phyloP scores from a whole-genome alignment of 2,888 invertebrate species.

The Hirudinaria manillensis region DNA sequence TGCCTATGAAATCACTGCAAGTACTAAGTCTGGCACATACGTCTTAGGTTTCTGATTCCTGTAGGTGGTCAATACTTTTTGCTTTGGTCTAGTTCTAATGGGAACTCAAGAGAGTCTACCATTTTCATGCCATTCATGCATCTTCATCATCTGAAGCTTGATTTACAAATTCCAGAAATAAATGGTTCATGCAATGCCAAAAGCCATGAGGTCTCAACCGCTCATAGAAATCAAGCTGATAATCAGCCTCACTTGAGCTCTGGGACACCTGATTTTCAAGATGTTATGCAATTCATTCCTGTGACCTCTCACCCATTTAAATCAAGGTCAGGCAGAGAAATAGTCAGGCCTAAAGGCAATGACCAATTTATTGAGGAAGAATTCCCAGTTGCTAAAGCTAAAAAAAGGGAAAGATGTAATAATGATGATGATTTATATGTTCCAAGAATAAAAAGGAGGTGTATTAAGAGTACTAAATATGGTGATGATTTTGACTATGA shows the following conservation, averaged over 20 bases:
- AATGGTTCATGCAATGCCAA: neutral
- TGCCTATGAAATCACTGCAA: too few relatives aligned
- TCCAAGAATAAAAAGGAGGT: neutral
- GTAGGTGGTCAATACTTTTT: too few relatives aligned
- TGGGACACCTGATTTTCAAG: too few relatives aligned
- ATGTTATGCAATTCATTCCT: too few relatives aligned
- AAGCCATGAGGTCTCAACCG: neutral
- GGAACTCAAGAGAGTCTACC: too few relatives aligned
- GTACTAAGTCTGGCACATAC: too few relatives aligned
- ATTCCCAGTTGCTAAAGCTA: neutral
- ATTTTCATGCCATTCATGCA: too few relatives aligned
- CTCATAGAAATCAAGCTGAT: too few relatives aligned
- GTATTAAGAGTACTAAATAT: slow-evolving; percentile 19
- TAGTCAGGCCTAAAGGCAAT: slow-evolving; percentile 11
- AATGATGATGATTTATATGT: neutral
- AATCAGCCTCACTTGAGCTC: too few relatives aligned
- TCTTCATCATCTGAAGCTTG: too few relatives aligned
- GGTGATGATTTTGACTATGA: slow-evolving; percentile 30
- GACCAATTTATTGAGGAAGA: slow-evolving; percentile 20
- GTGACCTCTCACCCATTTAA: neutral
- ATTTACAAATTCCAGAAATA: neutral
- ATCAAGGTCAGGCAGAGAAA: slow-evolving; percentile 18
- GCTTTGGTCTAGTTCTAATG: too few relatives aligned
- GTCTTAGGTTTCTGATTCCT: too few relatives aligned
- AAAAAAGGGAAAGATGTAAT: neutral